These are phyloP conservation scores for Neoarius graeffei DNA, from an alignment of 2,113 vertebrate species.

Conservation along the genomic window DNA sequence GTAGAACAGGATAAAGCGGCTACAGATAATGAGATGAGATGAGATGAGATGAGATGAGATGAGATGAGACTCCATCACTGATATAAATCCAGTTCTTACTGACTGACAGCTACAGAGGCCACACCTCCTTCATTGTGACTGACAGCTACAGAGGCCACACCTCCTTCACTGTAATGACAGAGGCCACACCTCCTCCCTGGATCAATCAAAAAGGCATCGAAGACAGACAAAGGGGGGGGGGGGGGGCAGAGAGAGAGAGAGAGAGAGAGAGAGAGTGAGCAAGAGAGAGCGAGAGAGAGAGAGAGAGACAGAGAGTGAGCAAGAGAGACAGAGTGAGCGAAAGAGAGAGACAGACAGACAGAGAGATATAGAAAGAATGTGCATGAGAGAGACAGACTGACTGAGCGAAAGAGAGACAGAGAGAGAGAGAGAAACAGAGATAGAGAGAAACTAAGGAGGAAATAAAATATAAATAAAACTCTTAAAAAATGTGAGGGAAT, in stretches of 20 bases:
- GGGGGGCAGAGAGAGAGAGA: too few relatives aligned
- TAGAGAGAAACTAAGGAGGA: background rate
- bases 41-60: too few relatives aligned
- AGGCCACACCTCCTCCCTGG: background rate
- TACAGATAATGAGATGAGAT: too few relatives aligned
- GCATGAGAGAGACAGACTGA: background rate
- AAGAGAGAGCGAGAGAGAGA: too few relatives aligned
- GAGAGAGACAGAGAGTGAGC: conserved; percentile 42
- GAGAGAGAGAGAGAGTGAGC: too few relatives aligned
- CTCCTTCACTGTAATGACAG: background rate
- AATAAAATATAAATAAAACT: background rate
- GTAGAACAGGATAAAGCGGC: too few relatives aligned
- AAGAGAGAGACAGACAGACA: conserved; percentile 60
- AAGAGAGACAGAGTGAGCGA: conserved; percentile 48
- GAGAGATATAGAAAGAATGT: background rate
- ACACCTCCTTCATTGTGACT: background rate
- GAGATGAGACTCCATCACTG: too few relatives aligned
- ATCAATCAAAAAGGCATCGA: background rate
- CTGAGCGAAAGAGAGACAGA: conserved; percentile 47
- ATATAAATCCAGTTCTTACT: too few relatives aligned
- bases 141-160: background rate
- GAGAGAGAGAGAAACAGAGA: background rate
- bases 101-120: background rate
- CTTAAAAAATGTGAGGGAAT: background rate
- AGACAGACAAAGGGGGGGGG: background rate